These are phyloP conservation scores for Deilephila elpenor DNA, from an alignment of 2,888 invertebrate genomes.

Conservation along the genomic window DNA sequence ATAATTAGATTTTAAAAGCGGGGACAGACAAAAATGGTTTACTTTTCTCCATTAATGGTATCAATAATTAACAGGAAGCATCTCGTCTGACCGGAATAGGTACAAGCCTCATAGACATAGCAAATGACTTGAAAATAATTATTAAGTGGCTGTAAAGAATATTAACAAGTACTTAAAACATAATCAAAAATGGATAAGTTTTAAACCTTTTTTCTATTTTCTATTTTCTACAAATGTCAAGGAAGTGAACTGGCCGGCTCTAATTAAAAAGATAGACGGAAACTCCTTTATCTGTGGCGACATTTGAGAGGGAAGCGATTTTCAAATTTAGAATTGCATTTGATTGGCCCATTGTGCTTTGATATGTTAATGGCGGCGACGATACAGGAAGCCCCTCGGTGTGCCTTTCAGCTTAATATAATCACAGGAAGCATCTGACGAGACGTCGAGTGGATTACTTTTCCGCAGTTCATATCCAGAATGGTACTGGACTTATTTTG, in stretches of 20 bases:
- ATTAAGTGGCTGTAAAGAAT: not conserved
- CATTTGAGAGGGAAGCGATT: not conserved
- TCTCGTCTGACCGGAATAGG: not conserved
- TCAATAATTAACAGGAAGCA: slow-evolving; percentile 21
- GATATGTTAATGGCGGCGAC: slow-evolving; percentile 16
- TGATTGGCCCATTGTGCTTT: slow-evolving; percentile 24
- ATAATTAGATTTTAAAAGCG: not conserved
- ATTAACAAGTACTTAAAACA: not conserved
- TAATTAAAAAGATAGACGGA: slow-evolving; percentile 5
- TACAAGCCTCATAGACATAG: not conserved
- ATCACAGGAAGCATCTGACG: slow-evolving; percentile 21
- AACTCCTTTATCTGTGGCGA: not conserved
- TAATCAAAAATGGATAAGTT: not conserved
- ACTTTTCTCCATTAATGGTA: slow-evolving; percentile 5
- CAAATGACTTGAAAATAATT: not conserved
- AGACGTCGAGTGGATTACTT: not conserved
- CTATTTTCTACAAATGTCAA: not conserved
- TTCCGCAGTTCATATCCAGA: not conserved
- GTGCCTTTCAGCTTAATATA: slow-evolving; percentile 14
- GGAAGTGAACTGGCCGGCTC: not conserved
- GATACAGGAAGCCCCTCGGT: not conserved
- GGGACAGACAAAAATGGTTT: not conserved
- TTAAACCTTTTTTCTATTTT: not conserved
- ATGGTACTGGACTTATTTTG: not conserved
- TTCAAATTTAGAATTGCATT: slow-evolving; percentile 27